phyloP scores from a whole-genome alignment of 2,113 vertebrate genomes.

The Ptychochromis oligacanthus region DNA sequence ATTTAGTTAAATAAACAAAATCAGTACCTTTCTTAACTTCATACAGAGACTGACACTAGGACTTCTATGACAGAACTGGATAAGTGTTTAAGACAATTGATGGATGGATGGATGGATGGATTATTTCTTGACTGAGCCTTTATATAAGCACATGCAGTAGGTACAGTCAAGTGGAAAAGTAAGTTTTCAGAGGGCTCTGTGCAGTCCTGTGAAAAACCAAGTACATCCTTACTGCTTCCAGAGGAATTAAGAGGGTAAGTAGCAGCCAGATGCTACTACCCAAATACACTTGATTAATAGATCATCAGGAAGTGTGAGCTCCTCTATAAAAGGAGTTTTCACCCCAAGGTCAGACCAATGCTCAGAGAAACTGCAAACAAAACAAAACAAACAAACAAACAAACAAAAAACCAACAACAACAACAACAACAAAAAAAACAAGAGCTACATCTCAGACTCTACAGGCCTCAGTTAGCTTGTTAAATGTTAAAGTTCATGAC shows the following conservation, averaged over 20 bases:
- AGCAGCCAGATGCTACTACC: background rate
- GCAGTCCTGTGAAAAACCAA: no score
- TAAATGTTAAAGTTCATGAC: background rate
- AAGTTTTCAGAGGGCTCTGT: background rate
- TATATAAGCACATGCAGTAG: background rate
- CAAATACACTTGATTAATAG: no score
- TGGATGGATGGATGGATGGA: background rate
- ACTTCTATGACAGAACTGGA: background rate
- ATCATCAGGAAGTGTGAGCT: no score
- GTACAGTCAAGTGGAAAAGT: background rate
- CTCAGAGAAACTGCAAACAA: no score
- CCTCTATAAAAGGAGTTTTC: no score
- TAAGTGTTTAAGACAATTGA: rapidly evolving
- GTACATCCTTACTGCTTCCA: background rate
- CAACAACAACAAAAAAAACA: no score
- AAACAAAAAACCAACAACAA: no score
- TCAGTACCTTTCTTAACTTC: background rate
- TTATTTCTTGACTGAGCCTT: background rate
- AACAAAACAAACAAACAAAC: no score
- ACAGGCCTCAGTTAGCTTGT: background rate
- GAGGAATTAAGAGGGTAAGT: background rate
- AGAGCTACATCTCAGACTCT: background rate
- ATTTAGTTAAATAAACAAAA: background rate
- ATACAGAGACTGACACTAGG: no score
- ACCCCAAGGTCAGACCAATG: no score